Evolutionary conservation across 1,140 invertebrate genomes (phyloP).

Genomic region (Oedothorax gibbosus): DNA sequence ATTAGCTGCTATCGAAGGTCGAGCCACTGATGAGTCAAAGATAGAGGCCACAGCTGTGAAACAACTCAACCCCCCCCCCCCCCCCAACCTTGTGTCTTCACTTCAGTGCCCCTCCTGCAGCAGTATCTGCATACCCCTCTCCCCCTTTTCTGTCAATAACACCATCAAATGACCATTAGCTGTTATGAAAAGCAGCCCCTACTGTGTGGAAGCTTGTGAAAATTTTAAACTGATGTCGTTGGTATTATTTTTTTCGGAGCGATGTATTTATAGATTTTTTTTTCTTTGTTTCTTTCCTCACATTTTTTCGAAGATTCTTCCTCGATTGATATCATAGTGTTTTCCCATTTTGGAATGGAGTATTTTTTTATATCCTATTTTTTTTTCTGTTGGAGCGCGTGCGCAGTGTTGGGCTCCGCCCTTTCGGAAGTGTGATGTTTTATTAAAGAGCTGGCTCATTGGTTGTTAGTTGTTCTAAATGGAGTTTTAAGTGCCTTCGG

Average conservation of each 20-base stretch:
- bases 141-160: conserved; percentile 45
- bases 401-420: conserved; percentile 15
- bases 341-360: conserved; percentile 36
- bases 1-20: conserved; percentile 58
- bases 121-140: conserved; percentile 39
- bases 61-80: neutral
- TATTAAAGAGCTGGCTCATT: conserved; percentile 52
- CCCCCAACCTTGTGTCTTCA: neutral
- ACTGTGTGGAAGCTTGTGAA: conserved; percentile 13
- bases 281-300: conserved; percentile 2
- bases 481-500: conserved; percentile 43
- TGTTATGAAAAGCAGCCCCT: conserved; percentile 36
- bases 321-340: conserved; percentile 28
- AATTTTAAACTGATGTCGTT: conserved; percentile 54
- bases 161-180: conserved; percentile 60
- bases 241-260: neutral
- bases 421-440: conserved; percentile 33
- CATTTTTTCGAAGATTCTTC: neutral
- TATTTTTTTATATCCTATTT: conserved; percentile 3
- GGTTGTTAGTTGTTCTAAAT: conserved; percentile 21
- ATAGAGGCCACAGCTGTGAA: conserved; percentile 55
- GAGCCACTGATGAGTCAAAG: conserved; percentile 59
- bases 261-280: conserved; percentile 6
- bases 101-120: conserved; percentile 7
- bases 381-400: conserved; percentile 2